phyloP scores from a whole-genome alignment of 2,113 vertebrate species.

The Ceyx cyanopectus region DNA sequence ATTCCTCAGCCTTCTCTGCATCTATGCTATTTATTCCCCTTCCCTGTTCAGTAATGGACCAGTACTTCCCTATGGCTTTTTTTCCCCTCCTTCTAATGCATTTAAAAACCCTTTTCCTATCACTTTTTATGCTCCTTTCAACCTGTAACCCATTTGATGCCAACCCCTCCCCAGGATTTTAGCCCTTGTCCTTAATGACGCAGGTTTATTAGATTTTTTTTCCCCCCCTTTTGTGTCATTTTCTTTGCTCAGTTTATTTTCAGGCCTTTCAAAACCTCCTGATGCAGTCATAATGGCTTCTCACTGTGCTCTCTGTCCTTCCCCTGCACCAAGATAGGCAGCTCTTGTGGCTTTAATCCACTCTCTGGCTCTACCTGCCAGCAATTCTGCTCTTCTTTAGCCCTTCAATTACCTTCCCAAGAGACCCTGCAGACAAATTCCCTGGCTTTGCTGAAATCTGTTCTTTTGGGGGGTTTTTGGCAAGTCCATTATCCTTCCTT shows the following conservation, averaged over 20 bases:
- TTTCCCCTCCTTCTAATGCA: neutral
- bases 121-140: conserved; percentile 7
- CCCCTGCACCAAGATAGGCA: neutral
- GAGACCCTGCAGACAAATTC: neutral
- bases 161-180: conserved; percentile 20
- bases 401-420: conserved; percentile 22
- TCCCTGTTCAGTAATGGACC: neutral
- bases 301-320: conserved; percentile 46
- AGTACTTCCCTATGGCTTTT: neutral
- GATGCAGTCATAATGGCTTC: conserved; percentile 53
- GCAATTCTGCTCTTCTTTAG: conserved; percentile 29
- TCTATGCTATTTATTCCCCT: conserved; percentile 1
- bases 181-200: neutral
- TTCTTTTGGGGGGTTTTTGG: neutral
- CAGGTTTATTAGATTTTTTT: neutral
- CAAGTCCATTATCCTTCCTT: neutral
- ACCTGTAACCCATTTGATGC: neutral
- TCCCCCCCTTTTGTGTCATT: neutral
- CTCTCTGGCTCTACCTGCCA: neutral
- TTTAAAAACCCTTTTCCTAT: conserved; percentile 8
- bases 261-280: neutral
- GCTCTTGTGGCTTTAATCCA: conserved; percentile 32
- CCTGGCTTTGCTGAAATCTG: neutral
- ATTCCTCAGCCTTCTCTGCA: neutral
- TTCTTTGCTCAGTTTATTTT: conserved; percentile 52